Evolutionary conservation across 2,113 vertebrate species (phyloP).

Genomic region (Centrocercus urophasianus): DNA sequence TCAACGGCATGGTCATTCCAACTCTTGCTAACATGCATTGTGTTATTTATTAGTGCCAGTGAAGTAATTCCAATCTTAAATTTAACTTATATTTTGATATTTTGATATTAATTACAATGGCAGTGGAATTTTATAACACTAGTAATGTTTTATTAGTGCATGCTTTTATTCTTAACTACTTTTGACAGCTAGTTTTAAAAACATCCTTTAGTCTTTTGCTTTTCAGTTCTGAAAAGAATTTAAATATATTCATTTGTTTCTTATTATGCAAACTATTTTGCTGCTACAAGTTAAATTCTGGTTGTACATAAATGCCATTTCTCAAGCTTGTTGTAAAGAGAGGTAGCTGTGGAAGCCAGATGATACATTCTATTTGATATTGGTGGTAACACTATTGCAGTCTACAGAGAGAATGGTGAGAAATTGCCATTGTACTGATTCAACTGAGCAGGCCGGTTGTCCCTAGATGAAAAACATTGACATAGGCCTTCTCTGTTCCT

Average conservation of each 20-base stretch:
- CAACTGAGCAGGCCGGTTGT: background rate
- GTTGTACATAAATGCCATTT: background rate
- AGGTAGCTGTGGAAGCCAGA: background rate
- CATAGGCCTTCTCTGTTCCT: background rate
- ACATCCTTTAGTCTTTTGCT: background rate
- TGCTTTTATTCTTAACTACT: background rate
- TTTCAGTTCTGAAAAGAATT: background rate
- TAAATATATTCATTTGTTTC: background rate
- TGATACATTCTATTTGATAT: background rate
- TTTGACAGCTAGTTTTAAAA: background rate
- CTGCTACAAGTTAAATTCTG: background rate
- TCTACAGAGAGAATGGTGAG: background rate
- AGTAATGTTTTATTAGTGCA: background rate
- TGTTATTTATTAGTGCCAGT: background rate
- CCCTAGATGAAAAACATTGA: background rate
- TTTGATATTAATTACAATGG: background rate
- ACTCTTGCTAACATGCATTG: background rate
- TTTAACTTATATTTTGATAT: background rate
- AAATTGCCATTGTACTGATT: background rate
- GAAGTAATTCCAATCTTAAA: background rate
- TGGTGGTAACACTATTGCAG: background rate
- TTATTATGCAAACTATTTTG: background rate
- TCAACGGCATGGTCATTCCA: background rate
- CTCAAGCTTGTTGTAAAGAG: background rate
- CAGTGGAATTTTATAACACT: background rate